Conservation (phyloP, 1,140 invertebrate species). For the Dysdera silvatica region DNA sequence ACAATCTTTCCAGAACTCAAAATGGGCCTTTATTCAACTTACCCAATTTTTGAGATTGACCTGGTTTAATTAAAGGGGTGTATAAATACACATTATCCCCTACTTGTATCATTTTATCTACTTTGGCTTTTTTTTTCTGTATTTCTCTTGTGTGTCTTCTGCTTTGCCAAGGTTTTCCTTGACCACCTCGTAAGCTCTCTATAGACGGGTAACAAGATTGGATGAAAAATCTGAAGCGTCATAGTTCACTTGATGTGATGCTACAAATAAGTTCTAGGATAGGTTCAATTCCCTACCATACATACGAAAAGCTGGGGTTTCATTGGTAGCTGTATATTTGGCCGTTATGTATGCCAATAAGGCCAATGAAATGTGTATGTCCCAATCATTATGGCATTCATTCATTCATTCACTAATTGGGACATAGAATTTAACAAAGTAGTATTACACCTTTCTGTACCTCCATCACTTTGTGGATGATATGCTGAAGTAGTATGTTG, state of each 20-base stretch:
- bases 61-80: neutral
- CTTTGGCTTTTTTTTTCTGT: neutral
- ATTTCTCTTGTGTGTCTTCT: neutral
- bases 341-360: neutral
- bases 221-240: neutral
- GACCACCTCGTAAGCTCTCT: neutral
- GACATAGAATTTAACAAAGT: neutral
- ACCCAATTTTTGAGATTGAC: neutral
- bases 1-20: neutral
- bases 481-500: slow-evolving; percentile 20
- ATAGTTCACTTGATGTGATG: neutral
- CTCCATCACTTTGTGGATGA: slow-evolving; percentile 25
- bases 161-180: neutral
- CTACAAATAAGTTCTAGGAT: neutral
- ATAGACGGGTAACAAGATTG: neutral
- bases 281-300: neutral
- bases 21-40: neutral
- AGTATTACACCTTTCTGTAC: neutral
- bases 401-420: neutral
- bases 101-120: neutral
- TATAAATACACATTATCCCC: neutral
- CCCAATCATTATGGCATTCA: neutral
- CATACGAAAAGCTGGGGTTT: neutral
- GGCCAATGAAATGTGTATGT: neutral
- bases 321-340: neutral